Percentiles rank a stretch among this genome's conserved stretches.
phyloP scores from a whole-genome alignment of 1,140 invertebrate genomes.

The Potamilus streckersoni region DNA sequence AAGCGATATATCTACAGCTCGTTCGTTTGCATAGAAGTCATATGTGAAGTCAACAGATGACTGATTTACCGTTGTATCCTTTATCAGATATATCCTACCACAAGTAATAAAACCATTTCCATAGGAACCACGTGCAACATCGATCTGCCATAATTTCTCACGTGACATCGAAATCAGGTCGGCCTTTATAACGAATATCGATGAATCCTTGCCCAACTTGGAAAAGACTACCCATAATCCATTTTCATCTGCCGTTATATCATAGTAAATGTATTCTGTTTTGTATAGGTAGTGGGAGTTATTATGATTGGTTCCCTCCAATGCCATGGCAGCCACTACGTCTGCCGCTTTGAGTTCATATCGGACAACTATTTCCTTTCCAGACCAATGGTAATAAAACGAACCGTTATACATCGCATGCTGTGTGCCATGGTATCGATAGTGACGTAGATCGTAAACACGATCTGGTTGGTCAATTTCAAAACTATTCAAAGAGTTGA shows the following conservation, averaged over 20 bases:
- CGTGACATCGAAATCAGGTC: constrained; percentile 7
- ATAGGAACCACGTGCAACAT: constrained; percentile 12
- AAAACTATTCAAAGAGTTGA: constrained; percentile 3
- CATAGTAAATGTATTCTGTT: constrained; percentile 22
- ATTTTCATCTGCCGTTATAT: constrained; percentile 24
- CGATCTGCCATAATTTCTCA: constrained; percentile 16
- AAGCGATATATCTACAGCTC: constrained; percentile 1
- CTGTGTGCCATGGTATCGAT: constrained; percentile 23
- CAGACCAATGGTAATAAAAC: constrained; percentile 24
- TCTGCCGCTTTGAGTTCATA: constrained; percentile 11
- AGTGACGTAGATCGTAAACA: constrained; percentile 12
- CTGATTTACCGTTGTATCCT: not conserved
- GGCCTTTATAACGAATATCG: constrained; percentile 22
- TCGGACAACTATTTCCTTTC: constrained; percentile 12
- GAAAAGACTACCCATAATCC: constrained; percentile 28
- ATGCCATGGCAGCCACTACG: constrained; percentile 8
- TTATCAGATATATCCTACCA: constrained; percentile 24
- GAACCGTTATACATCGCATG: constrained; percentile 28
- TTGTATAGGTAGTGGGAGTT: constrained; percentile 24
- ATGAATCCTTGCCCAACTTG: not conserved
- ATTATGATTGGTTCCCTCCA: constrained; percentile 19
- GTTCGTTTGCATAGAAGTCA: constrained; percentile 18
- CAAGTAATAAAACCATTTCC: constrained; percentile 26
- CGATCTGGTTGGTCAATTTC: constrained; percentile 4
- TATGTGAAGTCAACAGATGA: constrained; percentile 10